Percentiles rank a stretch among this genome's conserved stretches.
These are phyloP conservation scores for Xylophagus ater DNA, from an alignment of 2,888 invertebrate genomes.

Conservation along the genomic window DNA sequence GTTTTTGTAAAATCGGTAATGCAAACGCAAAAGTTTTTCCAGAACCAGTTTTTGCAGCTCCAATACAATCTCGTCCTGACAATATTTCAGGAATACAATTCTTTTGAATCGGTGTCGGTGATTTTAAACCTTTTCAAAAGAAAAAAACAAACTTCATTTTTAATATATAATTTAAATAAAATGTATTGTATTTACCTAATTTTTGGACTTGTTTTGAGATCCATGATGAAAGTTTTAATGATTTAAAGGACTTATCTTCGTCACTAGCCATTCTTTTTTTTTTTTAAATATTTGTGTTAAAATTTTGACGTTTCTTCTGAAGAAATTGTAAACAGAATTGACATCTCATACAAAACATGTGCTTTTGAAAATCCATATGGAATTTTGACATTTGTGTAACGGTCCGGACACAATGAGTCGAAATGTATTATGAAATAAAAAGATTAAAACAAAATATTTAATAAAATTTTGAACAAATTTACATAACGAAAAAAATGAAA, in stretches of 20 bases:
- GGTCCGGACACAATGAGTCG: too few species aligned
- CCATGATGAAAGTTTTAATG: slow-evolving; percentile 60
- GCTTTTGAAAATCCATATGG: too few species aligned
- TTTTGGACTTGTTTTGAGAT: slow-evolving; percentile 56
- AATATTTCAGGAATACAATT: slow-evolving; percentile 71
- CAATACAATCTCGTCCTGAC: slow-evolving; percentile 77
- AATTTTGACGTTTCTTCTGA: too few species aligned
- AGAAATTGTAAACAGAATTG: too few species aligned
- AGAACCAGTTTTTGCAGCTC: slow-evolving; percentile 94
- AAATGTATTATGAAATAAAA: too few species aligned
- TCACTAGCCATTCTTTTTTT: not conserved
- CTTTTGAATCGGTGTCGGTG: slow-evolving; percentile 71
- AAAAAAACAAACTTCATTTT: slow-evolving; percentile 6
- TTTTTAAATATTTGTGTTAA: too few species aligned
- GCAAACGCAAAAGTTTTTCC: slow-evolving; percentile 98
- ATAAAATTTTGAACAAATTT: too few species aligned
- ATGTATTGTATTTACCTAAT: slow-evolving; percentile 45
- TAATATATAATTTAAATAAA: not conserved
- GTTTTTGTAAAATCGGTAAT: slow-evolving; percentile 79
- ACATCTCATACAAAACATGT: too few species aligned
- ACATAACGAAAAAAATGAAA: too few species aligned
- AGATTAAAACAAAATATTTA: too few species aligned
- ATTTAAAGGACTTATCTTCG: slow-evolving; percentile 40
- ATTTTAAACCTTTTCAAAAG: slow-evolving; percentile 52
- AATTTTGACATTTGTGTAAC: too few species aligned